Conservation (phyloP, 2,797 vertebrate species). For the Hirundo rustica region DNA sequence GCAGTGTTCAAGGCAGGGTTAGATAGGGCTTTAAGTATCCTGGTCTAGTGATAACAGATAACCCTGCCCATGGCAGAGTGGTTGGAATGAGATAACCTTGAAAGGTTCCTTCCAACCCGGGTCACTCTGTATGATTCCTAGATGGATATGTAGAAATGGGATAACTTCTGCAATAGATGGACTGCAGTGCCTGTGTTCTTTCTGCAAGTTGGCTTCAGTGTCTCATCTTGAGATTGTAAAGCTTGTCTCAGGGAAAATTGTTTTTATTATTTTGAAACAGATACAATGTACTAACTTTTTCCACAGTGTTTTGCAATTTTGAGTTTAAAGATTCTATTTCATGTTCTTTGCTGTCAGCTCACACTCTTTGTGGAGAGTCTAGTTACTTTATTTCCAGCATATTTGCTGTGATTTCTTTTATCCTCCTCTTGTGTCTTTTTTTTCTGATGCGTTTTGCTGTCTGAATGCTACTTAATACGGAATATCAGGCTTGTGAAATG, state of each 20-base stretch:
- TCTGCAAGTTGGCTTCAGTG: not conserved
- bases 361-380: not conserved
- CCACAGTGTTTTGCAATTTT: not conserved
- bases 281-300: not conserved
- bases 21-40: not conserved
- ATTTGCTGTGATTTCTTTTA: not conserved
- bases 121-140: fast-evolving
- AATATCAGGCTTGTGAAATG: not conserved
- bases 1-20: not conserved
- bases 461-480: not conserved
- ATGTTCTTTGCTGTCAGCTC: not conserved
- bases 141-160: fast-evolving
- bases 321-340: not conserved
- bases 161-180: not conserved
- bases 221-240: not conserved
- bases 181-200: not conserved
- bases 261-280: not conserved
- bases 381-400: not conserved
- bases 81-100: not conserved
- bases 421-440: fast-evolving
- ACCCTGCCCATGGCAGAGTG: fast-evolving
- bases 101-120: not conserved
- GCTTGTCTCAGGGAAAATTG: not conserved
- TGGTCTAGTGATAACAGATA: not conserved
- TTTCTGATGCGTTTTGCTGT: not conserved